Conservation (phyloP, 2,797 vertebrate species). For the Enteromius argenteus region DNA sequence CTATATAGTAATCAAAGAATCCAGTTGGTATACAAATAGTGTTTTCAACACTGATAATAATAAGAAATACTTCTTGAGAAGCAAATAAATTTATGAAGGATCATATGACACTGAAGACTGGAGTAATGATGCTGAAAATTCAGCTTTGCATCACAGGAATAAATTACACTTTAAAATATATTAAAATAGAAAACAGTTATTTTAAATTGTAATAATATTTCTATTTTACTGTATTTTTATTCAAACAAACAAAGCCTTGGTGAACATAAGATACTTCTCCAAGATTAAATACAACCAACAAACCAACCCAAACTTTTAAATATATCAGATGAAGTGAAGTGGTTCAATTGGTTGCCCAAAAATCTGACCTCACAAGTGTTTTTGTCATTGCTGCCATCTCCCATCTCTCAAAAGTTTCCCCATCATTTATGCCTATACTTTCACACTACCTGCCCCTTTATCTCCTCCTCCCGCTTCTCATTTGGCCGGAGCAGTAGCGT, state of each 20-base stretch:
- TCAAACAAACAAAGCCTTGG: background rate
- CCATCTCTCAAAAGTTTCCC: slow-evolving; percentile 31
- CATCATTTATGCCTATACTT: slow-evolving; percentile 10
- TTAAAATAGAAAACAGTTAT: background rate
- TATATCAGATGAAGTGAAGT: background rate
- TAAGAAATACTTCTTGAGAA: background rate
- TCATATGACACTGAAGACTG: background rate
- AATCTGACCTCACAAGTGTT: background rate
- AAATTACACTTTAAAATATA: background rate
- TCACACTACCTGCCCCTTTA: slow-evolving; percentile 44
- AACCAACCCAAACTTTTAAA: background rate
- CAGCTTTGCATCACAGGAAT: background rate
- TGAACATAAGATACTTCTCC: background rate
- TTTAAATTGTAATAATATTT: background rate
- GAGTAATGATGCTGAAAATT: background rate
- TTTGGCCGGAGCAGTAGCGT: slow-evolving; percentile 67
- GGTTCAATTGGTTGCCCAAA: background rate
- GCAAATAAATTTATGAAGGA: background rate
- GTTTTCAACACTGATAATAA: background rate
- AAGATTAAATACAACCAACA: background rate
- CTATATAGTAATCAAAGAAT: background rate
- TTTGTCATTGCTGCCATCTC: slow-evolving; percentile 26
- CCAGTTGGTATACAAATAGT: background rate
- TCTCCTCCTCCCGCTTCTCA: slow-evolving; percentile 37
- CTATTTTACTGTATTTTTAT: background rate